Evolutionary conservation across 2,113 vertebrate species (phyloP), one percentile per base, ranked within the genome.

Genomic region (Larimichthys polyactis): DNA sequence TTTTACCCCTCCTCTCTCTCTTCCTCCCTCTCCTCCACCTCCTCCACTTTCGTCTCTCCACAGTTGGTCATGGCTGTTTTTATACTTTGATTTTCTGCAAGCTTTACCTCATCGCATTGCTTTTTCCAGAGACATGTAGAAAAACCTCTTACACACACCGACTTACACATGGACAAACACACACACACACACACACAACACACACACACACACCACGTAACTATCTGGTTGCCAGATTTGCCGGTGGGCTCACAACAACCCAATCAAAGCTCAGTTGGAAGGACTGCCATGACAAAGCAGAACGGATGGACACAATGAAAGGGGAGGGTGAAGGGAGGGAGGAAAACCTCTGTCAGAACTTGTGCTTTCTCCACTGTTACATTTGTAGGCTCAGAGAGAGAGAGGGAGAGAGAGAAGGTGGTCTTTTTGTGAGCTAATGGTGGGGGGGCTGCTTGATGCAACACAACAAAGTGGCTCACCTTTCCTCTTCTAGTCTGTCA

Each of bases 61-160:
- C 70, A 82, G 73, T 57, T 79, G 75, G 83, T 88, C 90, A 87
- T 79, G 82, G 82, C 16, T 67, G 54, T 91, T 90, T 92, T 86
- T 76, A 83, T 80, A 83, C 87, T 91, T 86, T 83, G 85, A 92
- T 92, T 91, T 89, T 89, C 91, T 79, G 78, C 84, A 68, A 65
- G 91, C 81, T 88, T 87, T 87, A 89, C 86, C 84, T 79, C 80
- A 85, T 89, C 75, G 52, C 87, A 86, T 89, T 89, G 87, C 83
- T 88, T 83, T 81, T 78, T 57, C 46, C 69, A 55, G 63, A 73
- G 69, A 89, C 68, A 83, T 71, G 77, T 58, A 76, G 64, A 77
- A 87, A 91, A 87, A 71, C 75, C 80, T 75, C 67, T 85, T 78
- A 78, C 76, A 85, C 74, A 80, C 14, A 49, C 27, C 1, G 11